Base-by-base conservation (phyloP, 37 sponge, comb jelly and placozoan species). In the Hormiphora californensis region DNA sequence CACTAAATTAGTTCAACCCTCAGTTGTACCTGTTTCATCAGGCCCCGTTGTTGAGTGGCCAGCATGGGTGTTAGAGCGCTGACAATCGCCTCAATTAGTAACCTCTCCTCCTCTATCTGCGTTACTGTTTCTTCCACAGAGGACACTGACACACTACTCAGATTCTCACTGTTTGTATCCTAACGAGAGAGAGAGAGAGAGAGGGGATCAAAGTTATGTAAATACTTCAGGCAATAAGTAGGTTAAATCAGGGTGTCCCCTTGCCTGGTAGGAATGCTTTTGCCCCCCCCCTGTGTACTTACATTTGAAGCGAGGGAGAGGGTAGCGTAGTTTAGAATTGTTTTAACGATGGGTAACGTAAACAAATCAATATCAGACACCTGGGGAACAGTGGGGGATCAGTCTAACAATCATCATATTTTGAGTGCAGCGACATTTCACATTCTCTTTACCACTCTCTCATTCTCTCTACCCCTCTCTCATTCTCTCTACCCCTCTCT, bases 1-100 rank as follows among this genome's bases (percentile, higher is more conserved):
- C n/a, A n/a, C n/a, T n/a, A n/a, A n/a, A n/a, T n/a, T n/a, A n/a
- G n/a, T n/a, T n/a, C n/a, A n/a, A n/a, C 53, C 9, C 15, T 49
- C 9, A 15, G 53, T 49, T 49, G 15, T 38, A 73, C 81, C 81
- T 73, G 81, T 40, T 73, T 73, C 81, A 73, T 73, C 46, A 40
- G 81, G 25, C 81, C 81, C 0, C 81, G 43, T 30, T 73, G 81
- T 1, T 73, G 32, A n/a, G 81, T 41, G 2, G 81, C 40, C 81
- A 73, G 23, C 81, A 73, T 73, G 43, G 81, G 81, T 5, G 81
- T 73, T 21, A 73, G 81, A 73, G 81, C 81, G 44, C 81, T 73
- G 36, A 73, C 81, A 4, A 73, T 36, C 17, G 36, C 81, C 27
- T 73, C 81, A 27, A 73, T 73, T 1, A 73, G 81, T 30, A 73